Evolutionary conservation across 37 sponge, comb jelly and placozoan genomes (phyloP).

Genomic region (Beroe forskalii): DNA sequence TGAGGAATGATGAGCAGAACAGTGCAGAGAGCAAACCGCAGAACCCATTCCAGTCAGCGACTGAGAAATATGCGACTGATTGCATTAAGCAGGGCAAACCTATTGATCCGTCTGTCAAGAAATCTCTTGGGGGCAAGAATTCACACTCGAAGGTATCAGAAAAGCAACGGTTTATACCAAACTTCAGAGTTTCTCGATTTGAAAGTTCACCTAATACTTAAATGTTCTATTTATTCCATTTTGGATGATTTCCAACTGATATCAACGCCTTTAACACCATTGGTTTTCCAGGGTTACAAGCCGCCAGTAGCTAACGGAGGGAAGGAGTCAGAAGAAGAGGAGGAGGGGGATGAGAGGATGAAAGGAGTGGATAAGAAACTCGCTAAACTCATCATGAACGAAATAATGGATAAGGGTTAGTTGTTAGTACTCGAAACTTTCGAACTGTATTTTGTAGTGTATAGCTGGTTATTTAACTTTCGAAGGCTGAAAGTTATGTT

Average conservation of each 20-base stretch:
- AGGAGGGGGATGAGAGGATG: constrained; percentile 24
- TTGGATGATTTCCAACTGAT: too few relatives aligned
- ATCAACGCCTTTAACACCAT: too few relatives aligned
- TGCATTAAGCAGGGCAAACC: constrained; percentile 27
- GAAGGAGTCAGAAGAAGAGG: constrained; percentile 25
- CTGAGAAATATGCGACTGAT: constrained; percentile 20
- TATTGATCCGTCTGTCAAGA: constrained; percentile 20
- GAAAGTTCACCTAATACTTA: too few relatives aligned
- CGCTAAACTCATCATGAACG: constrained; percentile 34
- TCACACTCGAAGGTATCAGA: constrained; percentile 4
- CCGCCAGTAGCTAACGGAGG: not conserved
- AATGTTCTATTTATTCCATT: too few relatives aligned
- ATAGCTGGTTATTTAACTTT: too few relatives aligned
- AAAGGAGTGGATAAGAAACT: constrained; percentile 55
- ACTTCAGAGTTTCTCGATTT: too few relatives aligned
- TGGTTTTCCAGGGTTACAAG: constrained; percentile 45
- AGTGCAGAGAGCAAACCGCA: not conserved
- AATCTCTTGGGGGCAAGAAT: constrained; percentile 14
- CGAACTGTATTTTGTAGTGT: too few relatives aligned
- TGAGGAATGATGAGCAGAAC: not conserved
- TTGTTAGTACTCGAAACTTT: not conserved
- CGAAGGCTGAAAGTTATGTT: too few relatives aligned
- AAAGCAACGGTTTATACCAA: too few relatives aligned
- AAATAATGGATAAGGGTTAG: constrained; percentile 61
- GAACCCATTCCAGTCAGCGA: constrained; percentile 37